These are phyloP conservation scores for Parnassius glacialis DNA, from an alignment of 2,888 invertebrate species.

Conservation along the genomic window DNA sequence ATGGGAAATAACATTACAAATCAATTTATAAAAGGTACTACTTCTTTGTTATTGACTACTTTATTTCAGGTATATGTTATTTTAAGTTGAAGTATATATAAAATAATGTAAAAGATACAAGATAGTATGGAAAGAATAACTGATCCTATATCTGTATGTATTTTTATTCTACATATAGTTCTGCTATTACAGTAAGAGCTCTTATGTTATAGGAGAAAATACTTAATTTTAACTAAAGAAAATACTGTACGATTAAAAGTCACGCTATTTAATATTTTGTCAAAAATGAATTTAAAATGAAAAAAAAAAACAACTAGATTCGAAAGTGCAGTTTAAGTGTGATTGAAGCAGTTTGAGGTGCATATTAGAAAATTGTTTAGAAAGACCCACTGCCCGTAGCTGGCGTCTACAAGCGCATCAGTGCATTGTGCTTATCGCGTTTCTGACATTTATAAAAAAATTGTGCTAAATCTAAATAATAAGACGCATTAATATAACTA, in stretches of 20 bases:
- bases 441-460: not conserved
- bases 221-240: not conserved
- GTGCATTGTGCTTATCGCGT: conserved; percentile 12
- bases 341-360: conserved; percentile 11
- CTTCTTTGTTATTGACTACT: no score
- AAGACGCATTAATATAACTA: not conserved
- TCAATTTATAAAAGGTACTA: no score
- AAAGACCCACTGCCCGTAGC: conserved; percentile 1
- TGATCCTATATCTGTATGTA: no score
- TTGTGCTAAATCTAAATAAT: conserved; percentile 2
- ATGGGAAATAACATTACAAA: not conserved
- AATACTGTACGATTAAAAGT: not conserved
- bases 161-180: no score
- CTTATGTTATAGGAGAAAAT: no score
- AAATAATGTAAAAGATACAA: no score
- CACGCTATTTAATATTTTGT: not conserved
- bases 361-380: not conserved
- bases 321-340: conserved; percentile 5
- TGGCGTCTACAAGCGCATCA: conserved; percentile 11
- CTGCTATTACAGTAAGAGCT: no score
- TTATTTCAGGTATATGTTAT: no score
- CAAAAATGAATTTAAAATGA: not conserved
- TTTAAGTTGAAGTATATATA: no score
- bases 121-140: no score
- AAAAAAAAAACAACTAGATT: not conserved